phyloP scores from a whole-genome alignment of 2,888 invertebrate genomes.

The Timandra comae region DNA sequence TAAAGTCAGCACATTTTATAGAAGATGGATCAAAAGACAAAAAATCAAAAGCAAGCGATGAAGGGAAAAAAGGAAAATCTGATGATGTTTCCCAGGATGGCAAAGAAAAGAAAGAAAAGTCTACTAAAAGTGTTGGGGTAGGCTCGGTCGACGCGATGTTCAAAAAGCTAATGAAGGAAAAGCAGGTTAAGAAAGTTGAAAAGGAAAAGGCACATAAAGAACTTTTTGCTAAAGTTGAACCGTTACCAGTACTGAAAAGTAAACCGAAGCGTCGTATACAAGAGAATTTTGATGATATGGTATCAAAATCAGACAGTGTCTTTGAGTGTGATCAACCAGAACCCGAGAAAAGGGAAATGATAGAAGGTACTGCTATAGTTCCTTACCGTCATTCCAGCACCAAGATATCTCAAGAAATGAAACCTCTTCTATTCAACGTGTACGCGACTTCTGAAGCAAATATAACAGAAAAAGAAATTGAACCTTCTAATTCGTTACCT shows the following conservation, averaged over 20 bases:
- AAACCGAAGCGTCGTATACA: constrained; percentile 5
- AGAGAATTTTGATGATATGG: too few species aligned
- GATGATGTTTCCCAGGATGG: neutral
- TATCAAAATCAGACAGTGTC: constrained; percentile 22
- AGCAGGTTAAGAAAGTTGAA: constrained; percentile 1
- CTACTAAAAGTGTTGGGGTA: neutral
- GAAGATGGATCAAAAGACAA: neutral
- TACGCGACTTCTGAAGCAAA: too few species aligned
- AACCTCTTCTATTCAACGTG: too few species aligned
- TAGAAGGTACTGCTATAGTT: too few species aligned
- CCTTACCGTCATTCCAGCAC: too few species aligned
- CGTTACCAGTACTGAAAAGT: constrained; percentile 17
- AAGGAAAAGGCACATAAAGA: constrained; percentile 8
- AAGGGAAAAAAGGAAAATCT: neutral
- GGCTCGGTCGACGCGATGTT: constrained; percentile 16
- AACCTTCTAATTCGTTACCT: constrained; percentile 18
- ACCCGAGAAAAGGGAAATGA: constrained; percentile 20
- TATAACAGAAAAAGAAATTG: constrained; percentile 18
- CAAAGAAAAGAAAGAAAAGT: neutral
- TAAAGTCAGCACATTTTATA: neutral
- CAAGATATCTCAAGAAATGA: too few species aligned
- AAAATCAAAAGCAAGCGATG: neutral
- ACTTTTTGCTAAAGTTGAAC: constrained; percentile 15
- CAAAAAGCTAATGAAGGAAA: constrained; percentile 19
- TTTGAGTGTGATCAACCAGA: constrained; percentile 22